Conservation (phyloP, 2,888 invertebrate genomes). For the Athrips mouffetella region DNA sequence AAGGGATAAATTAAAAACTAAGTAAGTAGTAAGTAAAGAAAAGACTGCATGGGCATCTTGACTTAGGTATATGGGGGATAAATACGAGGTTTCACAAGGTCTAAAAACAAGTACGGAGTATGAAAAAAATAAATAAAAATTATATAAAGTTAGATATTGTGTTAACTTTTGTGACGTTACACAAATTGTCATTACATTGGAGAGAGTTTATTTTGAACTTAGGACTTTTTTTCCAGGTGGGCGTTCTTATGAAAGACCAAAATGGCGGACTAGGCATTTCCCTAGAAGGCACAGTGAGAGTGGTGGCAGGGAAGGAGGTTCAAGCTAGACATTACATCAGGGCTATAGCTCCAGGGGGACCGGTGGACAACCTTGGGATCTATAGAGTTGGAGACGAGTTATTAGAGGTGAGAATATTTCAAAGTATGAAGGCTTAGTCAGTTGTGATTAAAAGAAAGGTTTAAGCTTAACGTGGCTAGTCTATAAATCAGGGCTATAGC, state of each 20-base stretch:
- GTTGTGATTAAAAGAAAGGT: too few species aligned
- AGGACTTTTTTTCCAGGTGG: slow-evolving; percentile 78
- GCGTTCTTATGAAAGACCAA: slow-evolving; percentile 88
- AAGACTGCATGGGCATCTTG: too few species aligned
- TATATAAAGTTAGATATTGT: too few species aligned
- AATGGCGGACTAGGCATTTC: slow-evolving; percentile 94
- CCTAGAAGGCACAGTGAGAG: slow-evolving; percentile 94
- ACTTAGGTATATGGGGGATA: too few species aligned
- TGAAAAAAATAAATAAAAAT: too few species aligned
- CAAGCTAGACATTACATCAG: slow-evolving; percentile 95
- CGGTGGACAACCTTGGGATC: slow-evolving; percentile 87
- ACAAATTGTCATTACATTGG: background rate
- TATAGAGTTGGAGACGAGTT: slow-evolving; percentile 93
- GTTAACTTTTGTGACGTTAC: too few species aligned
- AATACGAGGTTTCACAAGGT: too few species aligned
- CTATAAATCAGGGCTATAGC: too few species aligned
- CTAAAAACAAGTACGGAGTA: too few species aligned
- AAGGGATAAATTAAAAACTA: too few species aligned
- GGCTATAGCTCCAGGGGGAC: slow-evolving; percentile 91
- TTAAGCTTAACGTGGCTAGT: too few species aligned
- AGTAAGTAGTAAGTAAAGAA: too few species aligned
- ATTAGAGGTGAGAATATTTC: slow-evolving; percentile 77
- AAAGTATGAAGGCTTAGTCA: background rate
- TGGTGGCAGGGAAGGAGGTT: slow-evolving; percentile 89
- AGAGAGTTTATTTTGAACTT: background rate